phyloP scores from a whole-genome alignment of 1,140 invertebrate species.

The Trichoplusia ni region DNA sequence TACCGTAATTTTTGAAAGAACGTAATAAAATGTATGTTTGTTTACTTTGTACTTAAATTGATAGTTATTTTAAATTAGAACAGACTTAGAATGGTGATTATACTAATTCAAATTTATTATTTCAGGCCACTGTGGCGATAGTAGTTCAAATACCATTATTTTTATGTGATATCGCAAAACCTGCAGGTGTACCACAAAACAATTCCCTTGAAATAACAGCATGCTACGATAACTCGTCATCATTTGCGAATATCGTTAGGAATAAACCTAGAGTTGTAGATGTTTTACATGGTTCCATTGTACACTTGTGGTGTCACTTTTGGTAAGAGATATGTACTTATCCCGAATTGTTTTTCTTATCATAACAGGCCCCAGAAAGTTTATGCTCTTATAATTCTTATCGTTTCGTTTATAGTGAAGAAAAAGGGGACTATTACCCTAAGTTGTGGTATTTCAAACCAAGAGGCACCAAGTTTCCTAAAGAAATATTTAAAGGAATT shows the following conservation, averaged over 20 bases:
- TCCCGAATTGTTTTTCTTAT: not conserved
- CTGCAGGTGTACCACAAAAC: not conserved
- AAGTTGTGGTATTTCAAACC: slow-evolving; percentile 23
- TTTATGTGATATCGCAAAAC: not conserved
- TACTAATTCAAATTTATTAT: not conserved
- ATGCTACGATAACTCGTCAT: not conserved
- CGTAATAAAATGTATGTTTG: too few relatives aligned
- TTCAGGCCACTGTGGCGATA: not conserved
- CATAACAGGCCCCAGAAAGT: too few relatives aligned
- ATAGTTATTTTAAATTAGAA: too few relatives aligned
- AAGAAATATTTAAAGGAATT: slow-evolving; percentile 1
- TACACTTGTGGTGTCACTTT: slow-evolving; percentile 30
- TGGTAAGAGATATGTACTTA: slow-evolving; percentile 4
- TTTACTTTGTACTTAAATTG: too few relatives aligned
- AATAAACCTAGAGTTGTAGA: slow-evolving; percentile 7
- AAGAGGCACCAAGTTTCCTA: not conserved
- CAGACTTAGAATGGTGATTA: not conserved
- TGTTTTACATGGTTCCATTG: not conserved
- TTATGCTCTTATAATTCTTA: too few relatives aligned
- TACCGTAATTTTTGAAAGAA: too few relatives aligned
- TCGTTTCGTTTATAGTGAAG: slow-evolving; percentile 14
- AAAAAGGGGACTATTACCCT: slow-evolving; percentile 8
- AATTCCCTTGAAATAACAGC: not conserved
- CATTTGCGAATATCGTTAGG: not conserved
- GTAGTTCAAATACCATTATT: not conserved